A percentile compares a stretch with the other conserved stretches of the same genome.
Evolutionary conservation across 2,888 invertebrate species (phyloP).

Genomic region (Ichneumoninae sp.): DNA sequence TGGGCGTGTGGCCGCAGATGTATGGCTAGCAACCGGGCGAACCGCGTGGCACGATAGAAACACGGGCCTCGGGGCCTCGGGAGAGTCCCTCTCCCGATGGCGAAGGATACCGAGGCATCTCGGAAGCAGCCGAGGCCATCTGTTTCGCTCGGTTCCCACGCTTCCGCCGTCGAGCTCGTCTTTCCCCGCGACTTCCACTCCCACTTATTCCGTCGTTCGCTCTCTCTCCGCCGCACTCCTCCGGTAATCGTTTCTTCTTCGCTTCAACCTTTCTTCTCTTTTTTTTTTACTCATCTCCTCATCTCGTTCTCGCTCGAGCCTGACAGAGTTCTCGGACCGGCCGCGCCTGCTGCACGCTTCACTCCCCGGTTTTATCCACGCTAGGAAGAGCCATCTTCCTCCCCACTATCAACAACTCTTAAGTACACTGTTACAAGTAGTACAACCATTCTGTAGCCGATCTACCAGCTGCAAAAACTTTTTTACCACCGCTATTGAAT

Average conservation of each 20-base stretch:
- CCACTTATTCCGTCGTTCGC: conserved; percentile 39
- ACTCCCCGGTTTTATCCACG: conserved; percentile 44
- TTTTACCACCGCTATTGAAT: neutral
- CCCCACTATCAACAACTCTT: neutral
- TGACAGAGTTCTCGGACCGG: conserved; percentile 51
- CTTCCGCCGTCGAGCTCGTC: conserved; percentile 79
- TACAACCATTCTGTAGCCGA: neutral
- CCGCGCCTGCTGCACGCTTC: conserved; percentile 57
- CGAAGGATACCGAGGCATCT: conserved; percentile 76
- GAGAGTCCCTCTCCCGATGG: conserved; percentile 41
- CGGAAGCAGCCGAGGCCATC: conserved; percentile 79
- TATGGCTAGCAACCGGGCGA: conserved; percentile 4
- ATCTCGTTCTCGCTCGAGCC: conserved; percentile 51
- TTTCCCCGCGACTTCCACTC: conserved; percentile 71
- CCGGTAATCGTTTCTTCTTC: neutral
- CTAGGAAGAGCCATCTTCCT: conserved; percentile 19
- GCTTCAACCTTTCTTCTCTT: conserved; percentile 5
- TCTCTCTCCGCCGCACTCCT: conserved; percentile 7
- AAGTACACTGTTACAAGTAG: conserved; percentile 9
- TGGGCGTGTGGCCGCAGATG: neutral
- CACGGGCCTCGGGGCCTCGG: conserved; percentile 46
- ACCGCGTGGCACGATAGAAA: conserved; percentile 35
- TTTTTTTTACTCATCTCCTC: conserved; percentile 17
- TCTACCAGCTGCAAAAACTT: neutral
- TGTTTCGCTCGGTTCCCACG: conserved; percentile 83